phyloP scores from a whole-genome alignment of 2,888 invertebrate genomes.

The Embidobia sp. region DNA sequence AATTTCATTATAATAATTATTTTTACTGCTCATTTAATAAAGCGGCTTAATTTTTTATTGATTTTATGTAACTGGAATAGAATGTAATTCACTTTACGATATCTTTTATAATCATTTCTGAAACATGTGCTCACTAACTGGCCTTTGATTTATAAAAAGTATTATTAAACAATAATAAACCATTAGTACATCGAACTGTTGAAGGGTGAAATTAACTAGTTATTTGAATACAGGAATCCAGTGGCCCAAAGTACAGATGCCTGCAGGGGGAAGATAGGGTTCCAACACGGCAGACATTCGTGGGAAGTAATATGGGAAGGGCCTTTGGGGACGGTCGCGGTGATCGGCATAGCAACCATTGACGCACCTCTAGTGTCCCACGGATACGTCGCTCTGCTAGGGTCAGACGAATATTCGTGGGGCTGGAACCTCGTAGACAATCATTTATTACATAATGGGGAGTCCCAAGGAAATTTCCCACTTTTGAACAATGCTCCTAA shows the following conservation, averaged over 20 bases:
- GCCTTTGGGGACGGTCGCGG: constrained; percentile 98
- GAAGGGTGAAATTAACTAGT: no score
- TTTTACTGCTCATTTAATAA: no score
- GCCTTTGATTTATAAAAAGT: no score
- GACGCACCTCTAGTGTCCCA: constrained; percentile 96
- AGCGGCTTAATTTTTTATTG: no score
- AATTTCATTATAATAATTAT: no score
- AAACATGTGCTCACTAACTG: no score
- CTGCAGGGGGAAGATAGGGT: constrained; percentile 94
- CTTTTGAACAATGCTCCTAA: constrained; percentile 97
- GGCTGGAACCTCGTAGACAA: constrained; percentile 99
- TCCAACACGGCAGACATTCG: constrained; percentile 94
- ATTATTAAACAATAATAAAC: no score
- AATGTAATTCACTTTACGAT: no score
- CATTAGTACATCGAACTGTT: no score
- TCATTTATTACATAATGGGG: constrained; percentile 97
- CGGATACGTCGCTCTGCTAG: constrained; percentile 97
- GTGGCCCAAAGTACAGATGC: constrained; percentile 99
- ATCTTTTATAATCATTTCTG: no score
- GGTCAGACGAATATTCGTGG: constrained; percentile 98
- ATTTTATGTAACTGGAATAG: no score
- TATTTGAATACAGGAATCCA: constrained; percentile 90
- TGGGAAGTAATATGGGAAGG: constrained; percentile 99
- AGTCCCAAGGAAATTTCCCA: constrained; percentile 96
- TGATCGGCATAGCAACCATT: constrained; percentile 96